phyloP scores from a whole-genome alignment of 2,888 invertebrate species.

The Drosophila koepferae region DNA sequence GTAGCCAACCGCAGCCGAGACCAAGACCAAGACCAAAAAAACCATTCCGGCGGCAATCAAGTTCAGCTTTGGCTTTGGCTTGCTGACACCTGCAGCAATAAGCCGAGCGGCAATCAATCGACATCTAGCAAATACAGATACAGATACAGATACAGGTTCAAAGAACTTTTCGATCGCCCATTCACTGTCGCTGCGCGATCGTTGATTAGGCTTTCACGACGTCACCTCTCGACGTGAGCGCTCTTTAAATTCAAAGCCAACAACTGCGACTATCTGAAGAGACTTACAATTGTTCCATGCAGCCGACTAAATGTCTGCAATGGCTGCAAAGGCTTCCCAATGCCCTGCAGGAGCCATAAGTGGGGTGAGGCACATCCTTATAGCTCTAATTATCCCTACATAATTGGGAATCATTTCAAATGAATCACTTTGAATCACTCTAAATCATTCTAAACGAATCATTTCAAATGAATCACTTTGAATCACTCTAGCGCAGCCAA shows the following conservation, averaged over 20 bases:
- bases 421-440: too few relatives aligned
- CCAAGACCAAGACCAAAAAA: constrained; percentile 1
- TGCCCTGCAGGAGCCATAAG: neutral
- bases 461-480: too few relatives aligned
- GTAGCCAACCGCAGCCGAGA: constrained; percentile 11
- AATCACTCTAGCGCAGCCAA: neutral
- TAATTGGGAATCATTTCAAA: neutral
- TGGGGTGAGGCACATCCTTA: neutral
- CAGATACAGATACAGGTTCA: constrained; percentile 38
- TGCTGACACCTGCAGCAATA: constrained; percentile 35
- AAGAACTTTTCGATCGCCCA: constrained; percentile 48
- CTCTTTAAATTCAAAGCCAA: constrained; percentile 6
- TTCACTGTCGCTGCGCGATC: constrained; percentile 38
- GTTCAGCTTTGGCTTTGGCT: constrained; percentile 18
- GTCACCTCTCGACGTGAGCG: constrained; percentile 42
- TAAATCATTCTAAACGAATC: too few relatives aligned
- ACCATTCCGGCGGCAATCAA: constrained; percentile 38
- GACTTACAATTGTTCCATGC: constrained; percentile 4
- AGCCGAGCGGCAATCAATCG: constrained; percentile 36
- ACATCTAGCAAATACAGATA: constrained; percentile 11
- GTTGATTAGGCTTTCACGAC: constrained; percentile 54
- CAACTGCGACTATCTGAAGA: constrained; percentile 3
- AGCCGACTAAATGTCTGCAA: neutral
- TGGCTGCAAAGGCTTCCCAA: neutral
- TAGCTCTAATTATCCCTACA: too few relatives aligned